These are phyloP conservation scores for Mustela nigripes DNA, from an alignment of 2,113 vertebrate genomes.

Conservation along the genomic window DNA sequence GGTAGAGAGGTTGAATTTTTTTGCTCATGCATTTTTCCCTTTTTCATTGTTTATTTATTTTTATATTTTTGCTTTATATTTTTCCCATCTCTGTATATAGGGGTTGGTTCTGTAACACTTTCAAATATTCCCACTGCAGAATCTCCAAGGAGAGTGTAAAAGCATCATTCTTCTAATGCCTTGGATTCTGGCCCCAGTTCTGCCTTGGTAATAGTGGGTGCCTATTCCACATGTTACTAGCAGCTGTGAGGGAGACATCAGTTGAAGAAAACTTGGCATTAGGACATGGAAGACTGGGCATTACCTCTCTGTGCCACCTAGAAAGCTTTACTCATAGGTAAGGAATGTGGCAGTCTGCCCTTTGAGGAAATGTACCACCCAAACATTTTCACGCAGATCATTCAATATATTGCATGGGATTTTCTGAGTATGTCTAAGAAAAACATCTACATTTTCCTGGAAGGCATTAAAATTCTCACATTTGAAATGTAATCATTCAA, in stretches of 20 bases:
- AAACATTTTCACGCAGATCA: constrained; percentile 55
- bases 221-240: background rate
- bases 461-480: constrained; percentile 77
- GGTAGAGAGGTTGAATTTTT: background rate
- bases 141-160: background rate
- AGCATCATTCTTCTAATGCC: background rate
- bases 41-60: background rate
- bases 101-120: background rate
- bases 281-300: background rate
- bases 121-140: background rate
- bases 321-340: constrained; percentile 16
- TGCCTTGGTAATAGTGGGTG: background rate
- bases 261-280: constrained; percentile 33
- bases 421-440: constrained; percentile 74
- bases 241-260: background rate
- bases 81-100: background rate
- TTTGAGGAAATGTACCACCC: background rate
- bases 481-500: constrained; percentile 67
- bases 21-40: background rate
- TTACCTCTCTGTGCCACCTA: constrained; percentile 68
- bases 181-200: background rate
- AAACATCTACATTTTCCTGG: constrained; percentile 84
- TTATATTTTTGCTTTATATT: background rate
- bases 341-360: constrained; percentile 64
- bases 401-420: constrained; percentile 57